Evolutionary conservation across 2,888 invertebrate species (phyloP).

Genomic region (Tetrapedia diversipes): DNA sequence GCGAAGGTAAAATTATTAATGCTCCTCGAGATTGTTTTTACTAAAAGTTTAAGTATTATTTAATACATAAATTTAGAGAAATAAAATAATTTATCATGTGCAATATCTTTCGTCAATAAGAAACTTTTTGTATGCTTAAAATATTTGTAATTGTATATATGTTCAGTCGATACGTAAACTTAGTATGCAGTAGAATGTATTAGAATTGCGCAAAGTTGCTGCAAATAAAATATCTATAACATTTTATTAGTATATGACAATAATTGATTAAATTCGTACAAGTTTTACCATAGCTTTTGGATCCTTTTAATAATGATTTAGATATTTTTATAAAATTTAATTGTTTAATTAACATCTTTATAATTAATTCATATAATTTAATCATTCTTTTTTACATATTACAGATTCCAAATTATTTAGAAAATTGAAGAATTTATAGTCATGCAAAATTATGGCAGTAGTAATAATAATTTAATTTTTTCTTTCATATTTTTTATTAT

Average conservation of each 20-base stretch:
- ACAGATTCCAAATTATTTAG: background rate
- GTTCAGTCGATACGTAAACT: constrained; percentile 1
- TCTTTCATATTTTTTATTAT: background rate
- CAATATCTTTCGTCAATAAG: background rate
- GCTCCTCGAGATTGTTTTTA: background rate
- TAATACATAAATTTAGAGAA: background rate
- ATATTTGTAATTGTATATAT: constrained; percentile 6
- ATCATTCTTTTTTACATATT: background rate
- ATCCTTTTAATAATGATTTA: background rate
- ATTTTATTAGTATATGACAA: background rate
- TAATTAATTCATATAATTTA: constrained; percentile 1
- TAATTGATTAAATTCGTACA: constrained; percentile 5
- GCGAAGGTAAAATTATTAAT: constrained; percentile 71
- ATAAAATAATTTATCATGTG: background rate
- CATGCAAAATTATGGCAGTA: no score
- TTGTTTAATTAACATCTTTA: background rate
- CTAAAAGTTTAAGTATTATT: background rate
- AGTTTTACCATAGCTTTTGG: background rate
- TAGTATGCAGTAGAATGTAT: constrained; percentile 6
- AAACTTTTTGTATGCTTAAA: constrained; percentile 5
- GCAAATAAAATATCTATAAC: background rate
- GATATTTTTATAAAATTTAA: background rate
- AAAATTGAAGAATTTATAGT: no score
- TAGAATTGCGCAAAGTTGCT: constrained; percentile 13
- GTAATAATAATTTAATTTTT: background rate